Conservation (phyloP, 2,113 vertebrate species). For the Daphoenositta chrysoptera region DNA sequence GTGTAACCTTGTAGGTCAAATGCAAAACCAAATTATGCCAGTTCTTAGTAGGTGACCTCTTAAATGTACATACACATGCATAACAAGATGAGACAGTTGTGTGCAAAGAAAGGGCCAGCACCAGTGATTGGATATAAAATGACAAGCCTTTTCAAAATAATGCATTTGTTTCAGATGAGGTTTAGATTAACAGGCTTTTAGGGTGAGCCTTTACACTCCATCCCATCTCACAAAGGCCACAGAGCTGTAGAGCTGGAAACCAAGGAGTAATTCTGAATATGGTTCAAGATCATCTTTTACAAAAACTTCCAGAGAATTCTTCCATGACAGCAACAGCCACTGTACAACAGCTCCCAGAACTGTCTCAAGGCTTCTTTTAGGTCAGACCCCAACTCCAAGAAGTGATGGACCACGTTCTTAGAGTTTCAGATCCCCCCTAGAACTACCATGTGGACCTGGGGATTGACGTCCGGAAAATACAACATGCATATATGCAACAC, state of each 20-base stretch:
- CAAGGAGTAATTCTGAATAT: neutral
- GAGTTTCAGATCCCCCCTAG: neutral
- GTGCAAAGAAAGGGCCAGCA: slow-evolving; percentile 1
- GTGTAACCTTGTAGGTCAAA: neutral
- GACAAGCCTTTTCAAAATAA: neutral
- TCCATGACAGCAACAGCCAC: neutral
- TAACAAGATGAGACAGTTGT: slow-evolving; percentile 45
- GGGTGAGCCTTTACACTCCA: neutral
- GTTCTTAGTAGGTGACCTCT: slow-evolving; percentile 2
- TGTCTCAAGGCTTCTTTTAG: neutral
- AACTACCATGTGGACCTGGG: neutral
- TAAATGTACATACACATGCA: accelerated
- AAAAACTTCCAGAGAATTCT: neutral
- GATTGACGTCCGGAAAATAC: neutral
- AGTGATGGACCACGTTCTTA: neutral
- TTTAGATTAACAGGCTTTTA: neutral
- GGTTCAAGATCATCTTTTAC: neutral
- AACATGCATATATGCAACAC: neutral
- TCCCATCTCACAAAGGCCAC: neutral
- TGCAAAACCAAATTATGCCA: neutral
- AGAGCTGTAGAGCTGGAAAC: neutral
- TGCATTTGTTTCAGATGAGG: neutral
- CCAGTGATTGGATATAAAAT: neutral
- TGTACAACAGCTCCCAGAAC: neutral
- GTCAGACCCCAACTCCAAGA: neutral